Evolutionary conservation across 2,113 vertebrate species (phyloP).

Genomic region (Castor canadensis): DNA sequence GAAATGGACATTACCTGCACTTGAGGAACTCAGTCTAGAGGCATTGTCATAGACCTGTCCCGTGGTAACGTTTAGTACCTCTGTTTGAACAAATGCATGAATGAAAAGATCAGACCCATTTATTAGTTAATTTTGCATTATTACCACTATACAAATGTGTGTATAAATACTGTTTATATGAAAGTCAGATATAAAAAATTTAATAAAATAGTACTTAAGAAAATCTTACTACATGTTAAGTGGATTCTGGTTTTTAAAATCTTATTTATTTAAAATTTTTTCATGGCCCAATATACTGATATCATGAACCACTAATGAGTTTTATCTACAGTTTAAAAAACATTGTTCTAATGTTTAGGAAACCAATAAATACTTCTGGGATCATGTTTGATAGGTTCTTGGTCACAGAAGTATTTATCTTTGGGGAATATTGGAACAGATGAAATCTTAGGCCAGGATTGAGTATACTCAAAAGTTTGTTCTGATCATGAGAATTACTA

Average conservation of each 20-base stretch:
- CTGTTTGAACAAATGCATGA: not conserved
- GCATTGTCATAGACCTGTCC: not conserved
- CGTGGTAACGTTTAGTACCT: not conserved
- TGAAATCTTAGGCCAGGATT: not conserved
- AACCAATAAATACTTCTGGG: not conserved
- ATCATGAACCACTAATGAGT: not conserved
- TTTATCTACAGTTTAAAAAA: not conserved
- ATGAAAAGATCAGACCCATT: not conserved
- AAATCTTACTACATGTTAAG: not conserved
- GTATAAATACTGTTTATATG: not conserved
- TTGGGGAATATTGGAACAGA: not conserved
- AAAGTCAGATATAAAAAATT: not conserved
- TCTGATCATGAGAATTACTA: not conserved
- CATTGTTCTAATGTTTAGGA: conserved; percentile 5
- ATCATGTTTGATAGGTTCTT: conserved; percentile 17
- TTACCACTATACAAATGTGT: not conserved
- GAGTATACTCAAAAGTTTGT: not conserved
- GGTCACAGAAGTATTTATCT: not conserved
- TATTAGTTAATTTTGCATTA: not conserved
- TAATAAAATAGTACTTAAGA: not conserved
- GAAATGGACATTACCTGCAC: not conserved
- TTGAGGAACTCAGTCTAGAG: not conserved
- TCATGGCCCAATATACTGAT: not conserved
- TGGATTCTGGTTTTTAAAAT: conserved; percentile 5
- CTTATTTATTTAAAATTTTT: conserved; percentile 28